Evolutionary conservation across 2,797 vertebrate species (phyloP), one percentile per base, ranked within the genome.

Genomic region (Acanthornis magna): DNA sequence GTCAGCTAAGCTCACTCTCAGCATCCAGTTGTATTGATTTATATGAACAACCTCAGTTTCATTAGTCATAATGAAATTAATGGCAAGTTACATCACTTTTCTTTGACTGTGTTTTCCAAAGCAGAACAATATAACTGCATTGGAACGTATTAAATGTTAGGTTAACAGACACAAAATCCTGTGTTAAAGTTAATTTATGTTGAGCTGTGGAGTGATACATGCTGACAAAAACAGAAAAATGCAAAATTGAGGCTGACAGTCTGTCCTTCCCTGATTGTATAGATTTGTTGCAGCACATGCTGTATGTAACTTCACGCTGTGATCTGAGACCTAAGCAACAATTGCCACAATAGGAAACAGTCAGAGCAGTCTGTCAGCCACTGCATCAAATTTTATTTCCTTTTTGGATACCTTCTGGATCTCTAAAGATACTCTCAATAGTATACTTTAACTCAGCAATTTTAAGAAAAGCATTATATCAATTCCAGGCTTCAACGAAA

Each of bases 1-100:
- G 81, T 95, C 91, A 95, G 63, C 95, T 95, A 65, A 91, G 76
- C 45, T 96, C 84, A 93, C 63, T 95, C 50, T 96, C 88, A 96
- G 85, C 78, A 96, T 96, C 63, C 77, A 75, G 70, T 96, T 96
- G 55, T 91, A 88, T 93, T 97, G 83, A 95, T 97, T 95, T 94
- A 94, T 95, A 62, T 90, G 75, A 94, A 74, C 89, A 96, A 65
- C 78, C 71, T 84, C 70, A 75, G 53, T 94, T 94, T 90, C 78
- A 71, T 96, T 97, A 96, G 85, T 97, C 90, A 68, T 95, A 88
- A 93, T 96, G 93, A 96, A 96, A 67, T 77, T 61, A 89, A 89
- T 94, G 82, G 58, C 82, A 95, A 95, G 90, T 84, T 97, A 93
- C 86, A 38, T 85, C 94, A 32, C 36, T 55, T 74, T 75, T 86